Percentiles rank a stretch among this genome's conserved stretches.
These are phyloP conservation scores for Chrysochloris asiatica DNA, from an alignment of 2,113 vertebrate genomes.

Conservation along the genomic window DNA sequence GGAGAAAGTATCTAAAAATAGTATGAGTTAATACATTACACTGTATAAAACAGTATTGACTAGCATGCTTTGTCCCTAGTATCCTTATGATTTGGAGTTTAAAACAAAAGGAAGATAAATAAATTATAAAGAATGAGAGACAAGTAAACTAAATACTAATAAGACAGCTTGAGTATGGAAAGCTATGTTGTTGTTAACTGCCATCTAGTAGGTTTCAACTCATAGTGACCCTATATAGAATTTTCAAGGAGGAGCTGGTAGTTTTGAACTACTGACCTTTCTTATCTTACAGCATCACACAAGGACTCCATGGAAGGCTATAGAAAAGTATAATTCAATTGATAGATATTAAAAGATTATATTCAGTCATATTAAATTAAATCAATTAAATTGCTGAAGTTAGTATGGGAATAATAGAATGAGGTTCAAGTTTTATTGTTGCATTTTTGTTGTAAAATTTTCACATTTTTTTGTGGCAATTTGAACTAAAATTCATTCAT, in stretches of 20 bases:
- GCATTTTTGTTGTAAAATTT: not conserved
- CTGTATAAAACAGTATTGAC: not conserved
- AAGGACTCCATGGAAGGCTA: no score
- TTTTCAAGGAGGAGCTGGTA: no score
- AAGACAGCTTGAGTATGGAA: no score
- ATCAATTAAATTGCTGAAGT: not conserved
- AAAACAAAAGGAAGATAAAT: not conserved
- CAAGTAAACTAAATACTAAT: no score
- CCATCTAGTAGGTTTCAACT: no score
- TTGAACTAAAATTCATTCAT: not conserved
- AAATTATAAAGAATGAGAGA: not conserved
- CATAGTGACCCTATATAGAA: no score
- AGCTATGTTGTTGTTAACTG: no score
- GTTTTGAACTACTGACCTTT: no score
- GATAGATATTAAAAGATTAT: slow-evolving; percentile 28
- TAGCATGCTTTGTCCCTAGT: not conserved
- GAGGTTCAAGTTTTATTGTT: not conserved
- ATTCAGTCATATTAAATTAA: not conserved
- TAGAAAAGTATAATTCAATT: not conserved
- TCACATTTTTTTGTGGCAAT: not conserved
- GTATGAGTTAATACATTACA: not conserved
- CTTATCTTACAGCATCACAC: no score
- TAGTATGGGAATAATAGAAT: not conserved
- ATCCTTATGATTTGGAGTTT: not conserved
- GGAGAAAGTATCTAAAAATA: not conserved